phyloP scores from a whole-genome alignment of 2,888 invertebrate species.

The Malthinus flaveolus region DNA sequence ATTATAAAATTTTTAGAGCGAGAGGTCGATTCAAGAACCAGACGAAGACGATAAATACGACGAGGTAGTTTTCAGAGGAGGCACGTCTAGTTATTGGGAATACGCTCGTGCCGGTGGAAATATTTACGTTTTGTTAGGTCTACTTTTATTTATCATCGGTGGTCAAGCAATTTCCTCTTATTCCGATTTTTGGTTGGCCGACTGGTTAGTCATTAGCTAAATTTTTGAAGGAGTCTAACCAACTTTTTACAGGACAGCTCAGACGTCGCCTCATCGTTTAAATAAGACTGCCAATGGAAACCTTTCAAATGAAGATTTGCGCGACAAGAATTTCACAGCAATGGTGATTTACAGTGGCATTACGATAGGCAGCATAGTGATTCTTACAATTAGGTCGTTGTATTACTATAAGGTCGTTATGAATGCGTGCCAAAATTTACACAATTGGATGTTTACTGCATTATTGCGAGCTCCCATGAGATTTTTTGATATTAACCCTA shows the following conservation, averaged over 20 bases:
- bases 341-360: conserved; percentile 52
- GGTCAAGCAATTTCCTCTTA: conserved; percentile 31
- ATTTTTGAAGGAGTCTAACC: background rate
- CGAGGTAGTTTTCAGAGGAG: conserved; percentile 19
- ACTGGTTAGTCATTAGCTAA: conserved; percentile 26
- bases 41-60: background rate
- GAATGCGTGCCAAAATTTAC: conserved; percentile 74
- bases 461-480: conserved; percentile 76
- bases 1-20: background rate
- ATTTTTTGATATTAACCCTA: conserved; percentile 87
- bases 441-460: conserved; percentile 82
- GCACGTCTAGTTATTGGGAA: conserved; percentile 23
- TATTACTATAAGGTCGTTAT: conserved; percentile 68
- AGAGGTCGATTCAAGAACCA: background rate
- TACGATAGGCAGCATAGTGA: conserved; percentile 45
- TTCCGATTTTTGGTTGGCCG: conserved; percentile 33
- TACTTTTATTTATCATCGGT: conserved; percentile 19
- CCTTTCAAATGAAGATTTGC: background rate
- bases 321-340: conserved; percentile 25
- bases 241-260: too few species aligned
- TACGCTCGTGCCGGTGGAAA: conserved; percentile 33
- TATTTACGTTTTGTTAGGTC: conserved; percentile 21
- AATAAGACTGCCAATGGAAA: background rate
- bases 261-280: background rate
- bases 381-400: conserved; percentile 64